These are phyloP conservation scores for Xenopus petersii DNA, from an alignment of 2,797 vertebrate genomes.

Conservation along the genomic window DNA sequence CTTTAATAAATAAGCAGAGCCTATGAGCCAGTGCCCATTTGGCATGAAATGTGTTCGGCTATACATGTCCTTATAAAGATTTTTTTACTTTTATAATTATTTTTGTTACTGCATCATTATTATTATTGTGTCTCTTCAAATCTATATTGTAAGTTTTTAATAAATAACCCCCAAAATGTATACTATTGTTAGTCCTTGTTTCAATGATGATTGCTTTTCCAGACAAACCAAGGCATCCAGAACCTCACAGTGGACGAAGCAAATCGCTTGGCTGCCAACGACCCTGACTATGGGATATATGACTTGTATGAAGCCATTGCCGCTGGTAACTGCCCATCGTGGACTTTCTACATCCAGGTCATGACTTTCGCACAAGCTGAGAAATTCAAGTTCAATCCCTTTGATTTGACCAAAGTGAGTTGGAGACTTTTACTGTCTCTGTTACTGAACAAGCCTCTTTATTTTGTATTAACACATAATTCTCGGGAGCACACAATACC, in stretches of 20 bases:
- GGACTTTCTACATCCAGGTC: conserved; percentile 91
- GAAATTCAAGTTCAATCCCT: conserved; percentile 85
- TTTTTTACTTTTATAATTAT: too few species aligned
- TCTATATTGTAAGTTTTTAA: too few species aligned
- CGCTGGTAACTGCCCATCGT: conserved; percentile 79
- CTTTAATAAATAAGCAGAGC: too few species aligned
- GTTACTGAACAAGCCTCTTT: not conserved
- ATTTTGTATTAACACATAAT: too few species aligned
- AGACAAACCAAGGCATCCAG: conserved; percentile 95
- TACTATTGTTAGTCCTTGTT: too few species aligned
- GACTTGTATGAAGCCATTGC: conserved; percentile 90
- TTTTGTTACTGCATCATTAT: too few species aligned
- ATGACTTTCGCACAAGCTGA: conserved; percentile 93
- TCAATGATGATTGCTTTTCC: conserved; percentile 22
- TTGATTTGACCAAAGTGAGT: conserved; percentile 92
- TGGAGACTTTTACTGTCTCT: not conserved
- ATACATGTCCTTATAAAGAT: too few species aligned
- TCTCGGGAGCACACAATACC: not conserved
- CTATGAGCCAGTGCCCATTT: too few species aligned
- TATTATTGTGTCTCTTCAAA: too few species aligned
- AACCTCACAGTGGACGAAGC: conserved; percentile 83
- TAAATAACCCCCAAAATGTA: too few species aligned
- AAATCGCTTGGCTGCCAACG: conserved; percentile 68
- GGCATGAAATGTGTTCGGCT: too few species aligned
- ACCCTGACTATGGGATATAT: conserved; percentile 84